Evolutionary conservation across 1,140 invertebrate species (phyloP).

Genomic region (Leptinotarsa undecemlineata): DNA sequence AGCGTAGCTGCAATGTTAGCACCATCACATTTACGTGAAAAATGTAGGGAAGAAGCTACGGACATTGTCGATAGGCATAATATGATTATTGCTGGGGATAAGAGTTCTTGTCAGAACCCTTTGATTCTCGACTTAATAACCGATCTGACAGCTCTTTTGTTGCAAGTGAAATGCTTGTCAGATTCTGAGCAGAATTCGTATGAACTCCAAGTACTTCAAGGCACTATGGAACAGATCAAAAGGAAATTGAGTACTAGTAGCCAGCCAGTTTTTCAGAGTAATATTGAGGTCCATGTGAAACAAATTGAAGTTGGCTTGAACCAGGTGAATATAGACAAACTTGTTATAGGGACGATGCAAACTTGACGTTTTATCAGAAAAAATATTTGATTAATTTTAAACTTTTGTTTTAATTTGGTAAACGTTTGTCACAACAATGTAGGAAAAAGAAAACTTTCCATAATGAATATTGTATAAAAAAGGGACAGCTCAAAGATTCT

Average conservation of each 20-base stretch:
- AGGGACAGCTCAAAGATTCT: no score
- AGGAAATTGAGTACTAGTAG: conserved; percentile 77
- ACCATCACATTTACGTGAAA: conserved; percentile 83
- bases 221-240: conserved; percentile 88
- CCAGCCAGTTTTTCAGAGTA: conserved; percentile 84
- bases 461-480: no score
- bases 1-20: conserved; percentile 86
- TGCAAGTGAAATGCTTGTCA: conserved; percentile 90
- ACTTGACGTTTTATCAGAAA: background rate
- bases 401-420: no score
- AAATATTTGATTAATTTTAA: background rate
- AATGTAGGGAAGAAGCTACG: conserved; percentile 81
- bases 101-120: conserved; percentile 59
- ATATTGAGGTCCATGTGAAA: conserved; percentile 89
- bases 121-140: conserved; percentile 78
- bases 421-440: no score
- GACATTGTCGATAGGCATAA: conserved; percentile 81
- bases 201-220: conserved; percentile 90
- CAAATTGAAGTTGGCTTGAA: conserved; percentile 85
- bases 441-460: no score
- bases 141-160: conserved; percentile 86
- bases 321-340: conserved; percentile 41
- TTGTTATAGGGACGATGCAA: conserved; percentile 35
- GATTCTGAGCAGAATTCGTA: conserved; percentile 89
- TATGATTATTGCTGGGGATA: conserved; percentile 60